Evolutionary conservation across 1,140 invertebrate genomes (phyloP), one percentile per base, ranked within the genome.

Genomic region (Prorops nasuta): DNA sequence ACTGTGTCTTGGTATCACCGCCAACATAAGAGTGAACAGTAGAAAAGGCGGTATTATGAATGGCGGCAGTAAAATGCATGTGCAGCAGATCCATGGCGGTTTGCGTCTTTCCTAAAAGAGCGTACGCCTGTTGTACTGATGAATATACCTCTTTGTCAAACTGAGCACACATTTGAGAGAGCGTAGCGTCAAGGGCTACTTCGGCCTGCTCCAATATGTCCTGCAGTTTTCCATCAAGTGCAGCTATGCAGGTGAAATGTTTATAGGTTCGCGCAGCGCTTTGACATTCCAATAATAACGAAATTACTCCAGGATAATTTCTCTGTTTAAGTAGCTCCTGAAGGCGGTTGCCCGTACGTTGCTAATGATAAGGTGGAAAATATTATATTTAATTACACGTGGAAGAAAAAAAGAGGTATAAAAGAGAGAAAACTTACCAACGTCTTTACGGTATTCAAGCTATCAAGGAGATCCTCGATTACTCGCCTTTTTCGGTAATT

Each of bases 31-130:
- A 83, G 46, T 88, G 83, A 0, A 95, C 80, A 6, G 90, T 84
- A 21, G 83, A 84, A 35, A 94, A 87, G 0, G 94, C 89, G 9
- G 86, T 88, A 61, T 92, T 94, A 60, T 97, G 94, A 41, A 98
- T 91, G 0, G 92, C 90, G 38, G 91, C 95, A 0, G 92, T 90
- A 71, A 95, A 96, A 73, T 98, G 94, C 85, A 98, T 96, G 52
- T 92, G 87, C 20, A 97, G 70, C 70, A 97, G 93, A 77, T 98
- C 94, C 82, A 97, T 91, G 0, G 94, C 91, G 3, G 87, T 88
- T 72, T 96, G 84, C 0, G 87, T 91, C 76, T 94, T 95, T 4
- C 91, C 91, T 1, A 96, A 71, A 3, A 94, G 72, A 16, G 82
- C 82, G 63, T 96, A 98, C 0, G 96, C 94, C 57, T 82, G 84